These are phyloP conservation scores for Equus przewalskii DNA, from an alignment of 2,113 vertebrate genomes.

Conservation along the genomic window DNA sequence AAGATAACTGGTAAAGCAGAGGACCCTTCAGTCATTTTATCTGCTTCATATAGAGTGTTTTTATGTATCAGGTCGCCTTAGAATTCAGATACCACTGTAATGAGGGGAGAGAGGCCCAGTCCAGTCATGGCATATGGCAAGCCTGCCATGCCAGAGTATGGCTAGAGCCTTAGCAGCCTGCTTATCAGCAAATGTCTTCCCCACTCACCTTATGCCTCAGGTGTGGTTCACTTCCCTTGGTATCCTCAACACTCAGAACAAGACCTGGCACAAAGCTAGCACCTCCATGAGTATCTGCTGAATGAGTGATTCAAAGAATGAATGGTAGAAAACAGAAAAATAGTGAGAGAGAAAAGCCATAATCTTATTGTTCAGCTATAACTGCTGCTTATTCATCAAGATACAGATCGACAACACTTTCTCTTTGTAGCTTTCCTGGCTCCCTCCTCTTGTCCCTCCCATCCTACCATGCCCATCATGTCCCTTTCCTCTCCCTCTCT, in stretches of 20 bases:
- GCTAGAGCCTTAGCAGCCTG: neutral
- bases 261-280: neutral
- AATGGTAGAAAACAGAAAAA: neutral
- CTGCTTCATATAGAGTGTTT: neutral
- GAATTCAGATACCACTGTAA: neutral
- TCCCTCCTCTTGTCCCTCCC: neutral
- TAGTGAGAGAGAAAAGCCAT: neutral
- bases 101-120: neutral
- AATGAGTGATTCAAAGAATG: neutral
- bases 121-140: neutral
- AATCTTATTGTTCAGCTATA: neutral
- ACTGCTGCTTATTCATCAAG: neutral
- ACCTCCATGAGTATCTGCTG: neutral
- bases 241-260: neutral
- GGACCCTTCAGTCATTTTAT: neutral
- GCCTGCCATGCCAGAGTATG: rapidly evolving
- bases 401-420: neutral
- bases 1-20: conserved; percentile 6
- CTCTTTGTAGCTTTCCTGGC: neutral
- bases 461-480: neutral
- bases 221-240: rapidly evolving
- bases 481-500: neutral
- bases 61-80: neutral
- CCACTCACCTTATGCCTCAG: neutral
- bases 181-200: neutral